A percentile compares a stretch with the other conserved stretches of the same genome.
Evolutionary conservation across 2,113 vertebrate species (phyloP).

Genomic region (Bufo gargarizans): DNA sequence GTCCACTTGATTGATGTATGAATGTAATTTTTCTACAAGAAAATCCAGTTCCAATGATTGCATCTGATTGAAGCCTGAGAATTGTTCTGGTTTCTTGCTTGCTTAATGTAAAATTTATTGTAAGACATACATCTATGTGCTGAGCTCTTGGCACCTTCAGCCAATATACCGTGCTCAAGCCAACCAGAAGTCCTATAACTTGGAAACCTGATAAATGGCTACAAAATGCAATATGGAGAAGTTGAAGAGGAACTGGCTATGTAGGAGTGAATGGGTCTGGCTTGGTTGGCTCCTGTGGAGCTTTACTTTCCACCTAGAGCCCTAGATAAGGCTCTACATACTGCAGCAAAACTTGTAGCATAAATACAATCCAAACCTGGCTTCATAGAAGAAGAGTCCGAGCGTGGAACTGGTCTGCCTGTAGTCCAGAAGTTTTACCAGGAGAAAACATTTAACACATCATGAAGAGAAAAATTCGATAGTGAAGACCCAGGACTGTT

Average conservation of each 20-base stretch:
- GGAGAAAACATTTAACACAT: too few species aligned
- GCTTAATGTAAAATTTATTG: slow-evolving; percentile 10
- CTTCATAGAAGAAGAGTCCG: too few species aligned
- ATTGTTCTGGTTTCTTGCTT: background rate
- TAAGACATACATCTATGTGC: background rate
- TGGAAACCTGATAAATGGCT: background rate
- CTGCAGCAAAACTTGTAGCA: too few species aligned
- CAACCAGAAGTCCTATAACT: background rate
- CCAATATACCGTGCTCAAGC: background rate
- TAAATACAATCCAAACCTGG: too few species aligned
- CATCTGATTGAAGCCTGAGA: background rate
- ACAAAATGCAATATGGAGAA: background rate
- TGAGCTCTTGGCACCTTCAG: background rate
- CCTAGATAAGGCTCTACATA: background rate
- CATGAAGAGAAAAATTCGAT: too few species aligned
- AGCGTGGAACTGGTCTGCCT: too few species aligned
- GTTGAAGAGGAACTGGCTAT: background rate
- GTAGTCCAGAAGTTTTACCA: too few species aligned
- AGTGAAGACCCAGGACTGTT: too few species aligned
- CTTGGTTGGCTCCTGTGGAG: background rate
- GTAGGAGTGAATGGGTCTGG: background rate
- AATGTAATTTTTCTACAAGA: slow-evolving; percentile 19
- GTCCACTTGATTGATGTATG: background rate
- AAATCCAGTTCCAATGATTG: slow-evolving; percentile 10
- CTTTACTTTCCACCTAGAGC: background rate